Evolutionary conservation across 1,140 invertebrate species (phyloP).

Genomic region (Carcinoscorpius rotundicauda): DNA sequence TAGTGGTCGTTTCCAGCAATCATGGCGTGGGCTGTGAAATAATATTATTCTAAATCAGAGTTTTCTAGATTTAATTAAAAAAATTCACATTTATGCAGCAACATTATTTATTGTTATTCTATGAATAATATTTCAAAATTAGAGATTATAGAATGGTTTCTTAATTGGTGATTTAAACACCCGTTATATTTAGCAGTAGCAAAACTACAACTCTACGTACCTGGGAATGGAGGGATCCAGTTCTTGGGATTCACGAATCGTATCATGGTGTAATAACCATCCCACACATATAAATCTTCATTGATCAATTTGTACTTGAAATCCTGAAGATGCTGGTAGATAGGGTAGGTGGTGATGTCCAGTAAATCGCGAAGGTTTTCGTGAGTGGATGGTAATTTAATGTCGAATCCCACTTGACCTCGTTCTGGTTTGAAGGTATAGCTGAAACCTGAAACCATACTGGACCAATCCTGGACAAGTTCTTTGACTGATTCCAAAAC

Average conservation of each 20-base stretch:
- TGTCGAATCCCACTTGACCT: slow-evolving; percentile 11
- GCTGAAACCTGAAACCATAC: slow-evolving; percentile 8
- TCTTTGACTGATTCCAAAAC: slow-evolving; percentile 7
- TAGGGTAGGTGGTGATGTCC: slow-evolving; percentile 13
- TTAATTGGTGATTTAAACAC: no score
- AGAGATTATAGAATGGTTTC: no score
- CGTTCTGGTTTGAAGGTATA: slow-evolving; percentile 12
- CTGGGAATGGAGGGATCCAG: slow-evolving; percentile 14
- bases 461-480: slow-evolving; percentile 11
- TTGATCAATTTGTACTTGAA: slow-evolving; percentile 4
- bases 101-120: no score
- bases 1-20: slow-evolving; percentile 65
- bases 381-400: slow-evolving; percentile 6
- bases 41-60: not conserved
- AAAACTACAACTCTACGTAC: not conserved
- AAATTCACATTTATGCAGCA: no score
- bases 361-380: slow-evolving; percentile 10
- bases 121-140: no score
- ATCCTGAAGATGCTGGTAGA: slow-evolving; percentile 11
- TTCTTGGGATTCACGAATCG: slow-evolving; percentile 11
- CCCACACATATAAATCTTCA: slow-evolving; percentile 20
- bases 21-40: slow-evolving; percentile 35
- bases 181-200: no score
- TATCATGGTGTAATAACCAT: slow-evolving; percentile 15
- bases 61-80: no score